Evolutionary conservation across 2,888 invertebrate genomes (phyloP).

Genomic region (Idaea biselata): DNA sequence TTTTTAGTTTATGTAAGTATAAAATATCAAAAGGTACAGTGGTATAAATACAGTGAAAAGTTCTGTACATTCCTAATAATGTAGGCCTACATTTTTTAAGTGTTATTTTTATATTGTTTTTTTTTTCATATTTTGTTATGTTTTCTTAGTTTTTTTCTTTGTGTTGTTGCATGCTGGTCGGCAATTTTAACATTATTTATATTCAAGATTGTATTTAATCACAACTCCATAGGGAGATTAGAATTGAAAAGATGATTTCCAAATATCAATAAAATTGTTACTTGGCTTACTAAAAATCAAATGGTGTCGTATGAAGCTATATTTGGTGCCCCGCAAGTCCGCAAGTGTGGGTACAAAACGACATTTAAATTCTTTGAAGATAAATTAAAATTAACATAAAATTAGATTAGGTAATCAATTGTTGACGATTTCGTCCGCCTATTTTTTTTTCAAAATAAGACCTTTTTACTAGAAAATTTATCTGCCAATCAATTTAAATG

Average conservation of each 20-base stretch:
- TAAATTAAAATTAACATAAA: slow-evolving; percentile 38
- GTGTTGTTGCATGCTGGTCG: slow-evolving; percentile 61
- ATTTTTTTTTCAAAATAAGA: slow-evolving; percentile 8
- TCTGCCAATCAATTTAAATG: slow-evolving; percentile 40
- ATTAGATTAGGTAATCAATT: slow-evolving; percentile 13
- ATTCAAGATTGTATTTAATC: not conserved
- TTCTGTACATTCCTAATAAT: slow-evolving; percentile 35
- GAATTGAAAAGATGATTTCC: too few species aligned
- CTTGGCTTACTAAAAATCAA: too few species aligned
- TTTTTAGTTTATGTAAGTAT: slow-evolving; percentile 43
- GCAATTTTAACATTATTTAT: slow-evolving; percentile 33
- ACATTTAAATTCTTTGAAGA: slow-evolving; percentile 43
- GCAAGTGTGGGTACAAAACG: slow-evolving; percentile 4
- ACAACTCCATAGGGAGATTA: too few species aligned
- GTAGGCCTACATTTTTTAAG: slow-evolving; percentile 47
- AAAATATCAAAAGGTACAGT: slow-evolving; percentile 38
- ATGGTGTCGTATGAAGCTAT: too few species aligned
- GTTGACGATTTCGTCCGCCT: slow-evolving; percentile 15
- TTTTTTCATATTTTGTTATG: slow-evolving; percentile 42
- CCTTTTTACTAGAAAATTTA: slow-evolving; percentile 36
- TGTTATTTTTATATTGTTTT: slow-evolving; percentile 43
- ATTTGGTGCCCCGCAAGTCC: too few species aligned
- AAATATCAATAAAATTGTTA: too few species aligned
- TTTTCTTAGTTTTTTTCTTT: slow-evolving; percentile 46
- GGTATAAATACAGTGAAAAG: too few species aligned